Evolutionary conservation across 2,888 invertebrate genomes (phyloP).

Genomic region (Pyralis farinalis): DNA sequence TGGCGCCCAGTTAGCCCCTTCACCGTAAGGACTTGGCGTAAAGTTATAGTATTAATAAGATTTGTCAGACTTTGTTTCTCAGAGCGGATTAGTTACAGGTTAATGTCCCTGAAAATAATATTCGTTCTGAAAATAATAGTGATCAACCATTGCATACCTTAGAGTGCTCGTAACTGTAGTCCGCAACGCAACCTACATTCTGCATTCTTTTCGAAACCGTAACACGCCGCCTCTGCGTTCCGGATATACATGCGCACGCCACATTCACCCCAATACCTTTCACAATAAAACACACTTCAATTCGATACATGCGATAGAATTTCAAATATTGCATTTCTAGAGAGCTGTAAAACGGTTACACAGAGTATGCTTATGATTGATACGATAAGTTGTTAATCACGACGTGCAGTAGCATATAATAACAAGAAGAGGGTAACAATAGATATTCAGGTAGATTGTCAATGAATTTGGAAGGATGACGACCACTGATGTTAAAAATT

Average conservation of each 20-base stretch:
- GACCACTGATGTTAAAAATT: too few relatives aligned
- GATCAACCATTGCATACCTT: slow-evolving; percentile 61
- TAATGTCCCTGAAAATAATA: slow-evolving; percentile 42
- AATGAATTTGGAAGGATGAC: too few relatives aligned
- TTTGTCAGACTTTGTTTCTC: too few relatives aligned
- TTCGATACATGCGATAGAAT: slow-evolving; percentile 45
- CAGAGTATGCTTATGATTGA: slow-evolving; percentile 41
- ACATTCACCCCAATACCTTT: slow-evolving; percentile 61
- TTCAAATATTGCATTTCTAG: slow-evolving; percentile 66
- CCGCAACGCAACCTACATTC: slow-evolving; percentile 77
- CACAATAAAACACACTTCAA: slow-evolving; percentile 61
- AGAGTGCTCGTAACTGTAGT: slow-evolving; percentile 72
- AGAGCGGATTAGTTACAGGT: too few relatives aligned
- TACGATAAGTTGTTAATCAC: slow-evolving; percentile 48
- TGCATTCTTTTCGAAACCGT: slow-evolving; percentile 80
- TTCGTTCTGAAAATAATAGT: slow-evolving; percentile 56
- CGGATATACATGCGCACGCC: slow-evolving; percentile 65
- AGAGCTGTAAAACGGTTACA: slow-evolving; percentile 62
- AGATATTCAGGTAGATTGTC: too few relatives aligned
- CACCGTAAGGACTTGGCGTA: too few relatives aligned
- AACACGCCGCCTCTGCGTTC: slow-evolving; percentile 77
- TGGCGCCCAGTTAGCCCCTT: too few relatives aligned
- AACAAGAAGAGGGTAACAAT: too few relatives aligned
- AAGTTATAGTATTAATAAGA: too few relatives aligned
- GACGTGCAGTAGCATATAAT: background rate